These are phyloP conservation scores for western clawed frog (Xenopus tropicalis) DNA, from an alignment of 2,113 vertebrate species.

Conservation along the genomic window DNA sequence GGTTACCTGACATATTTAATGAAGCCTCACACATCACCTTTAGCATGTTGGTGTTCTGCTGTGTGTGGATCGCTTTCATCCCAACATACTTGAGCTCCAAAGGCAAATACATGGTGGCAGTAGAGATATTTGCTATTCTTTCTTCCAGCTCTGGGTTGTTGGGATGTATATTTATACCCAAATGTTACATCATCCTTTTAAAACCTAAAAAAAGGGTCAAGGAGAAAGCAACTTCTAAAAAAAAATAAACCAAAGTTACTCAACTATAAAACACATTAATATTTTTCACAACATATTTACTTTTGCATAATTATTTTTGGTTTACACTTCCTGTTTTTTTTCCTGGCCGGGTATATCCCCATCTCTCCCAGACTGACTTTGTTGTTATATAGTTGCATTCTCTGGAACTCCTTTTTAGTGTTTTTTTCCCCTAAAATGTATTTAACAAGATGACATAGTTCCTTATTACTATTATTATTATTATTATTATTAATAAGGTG, in stretches of 20 bases:
- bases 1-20: slow-evolving; percentile 2
- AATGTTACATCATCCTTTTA: neutral
- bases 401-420: too few relatives aligned
- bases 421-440: too few relatives aligned
- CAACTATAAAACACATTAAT: too few relatives aligned
- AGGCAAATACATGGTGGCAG: slow-evolving; percentile 2
- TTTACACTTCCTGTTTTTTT: too few relatives aligned
- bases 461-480: too few relatives aligned
- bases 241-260: neutral
- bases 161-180: slow-evolving; percentile 6
- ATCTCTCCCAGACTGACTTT: too few relatives aligned
- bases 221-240: neutral
- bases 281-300: too few relatives aligned
- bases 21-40: slow-evolving; percentile 5
- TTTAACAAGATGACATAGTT: too few relatives aligned
- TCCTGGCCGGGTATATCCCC: too few relatives aligned
- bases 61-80: neutral
- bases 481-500: too few relatives aligned
- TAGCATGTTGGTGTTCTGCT: slow-evolving; percentile 15
- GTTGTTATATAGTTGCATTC: too few relatives aligned
- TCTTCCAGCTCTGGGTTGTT: neutral
- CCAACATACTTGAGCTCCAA: slow-evolving; percentile 3
- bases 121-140: slow-evolving; percentile 16
- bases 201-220: neutral
- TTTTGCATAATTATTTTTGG: too few relatives aligned